Evolutionary conservation across 2,113 vertebrate genomes (phyloP).

Genomic region (zebrafish (Danio rerio)): DNA sequence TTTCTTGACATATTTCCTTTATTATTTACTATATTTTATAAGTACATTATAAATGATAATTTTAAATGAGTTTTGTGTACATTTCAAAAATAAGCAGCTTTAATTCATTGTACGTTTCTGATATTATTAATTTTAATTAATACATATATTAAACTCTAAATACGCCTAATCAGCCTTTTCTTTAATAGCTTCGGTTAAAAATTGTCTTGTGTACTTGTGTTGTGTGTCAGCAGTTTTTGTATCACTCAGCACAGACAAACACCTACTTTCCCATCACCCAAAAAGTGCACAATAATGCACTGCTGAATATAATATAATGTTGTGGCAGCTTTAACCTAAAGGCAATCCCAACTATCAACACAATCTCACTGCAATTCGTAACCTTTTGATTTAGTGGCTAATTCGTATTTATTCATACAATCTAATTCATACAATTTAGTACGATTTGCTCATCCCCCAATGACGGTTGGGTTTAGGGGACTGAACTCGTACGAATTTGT

Average conservation of each 20-base stretch:
- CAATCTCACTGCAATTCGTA: no score
- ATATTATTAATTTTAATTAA: background rate
- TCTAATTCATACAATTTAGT: no score
- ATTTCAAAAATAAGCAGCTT: background rate
- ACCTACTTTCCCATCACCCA: background rate
- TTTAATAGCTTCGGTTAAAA: slow-evolving; percentile 12
- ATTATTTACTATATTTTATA: background rate
- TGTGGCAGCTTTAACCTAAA: no score
- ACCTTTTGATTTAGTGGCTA: no score
- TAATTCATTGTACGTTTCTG: background rate
- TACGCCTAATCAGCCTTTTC: slow-evolving; percentile 10
- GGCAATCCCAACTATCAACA: no score
- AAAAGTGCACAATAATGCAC: background rate
- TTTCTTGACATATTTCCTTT: no score
- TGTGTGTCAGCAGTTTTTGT: slow-evolving; percentile 21
- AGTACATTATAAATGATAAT: background rate
- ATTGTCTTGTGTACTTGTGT: slow-evolving; percentile 1
- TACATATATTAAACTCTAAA: no score
- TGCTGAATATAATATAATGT: background rate
- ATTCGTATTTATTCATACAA: no score
- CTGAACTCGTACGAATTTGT: no score
- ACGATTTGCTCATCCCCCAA: no score
- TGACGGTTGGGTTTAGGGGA: no score
- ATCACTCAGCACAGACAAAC: background rate
- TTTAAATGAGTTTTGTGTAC: background rate